Evolutionary conservation across 2,113 vertebrate species (phyloP).

Genomic region (Brevimyrus niger): DNA sequence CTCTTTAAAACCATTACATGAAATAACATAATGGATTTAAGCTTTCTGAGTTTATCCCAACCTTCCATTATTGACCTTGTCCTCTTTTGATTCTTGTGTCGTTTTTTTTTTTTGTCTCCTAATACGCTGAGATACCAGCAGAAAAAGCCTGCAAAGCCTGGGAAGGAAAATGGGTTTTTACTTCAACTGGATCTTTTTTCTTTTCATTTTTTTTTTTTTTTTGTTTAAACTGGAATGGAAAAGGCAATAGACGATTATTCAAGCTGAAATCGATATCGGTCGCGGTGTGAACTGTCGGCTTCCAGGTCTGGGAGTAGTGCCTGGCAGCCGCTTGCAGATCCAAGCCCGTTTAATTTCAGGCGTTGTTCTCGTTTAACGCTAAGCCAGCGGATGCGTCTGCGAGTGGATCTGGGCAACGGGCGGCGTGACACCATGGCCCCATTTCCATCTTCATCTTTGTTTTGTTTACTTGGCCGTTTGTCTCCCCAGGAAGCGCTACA

Average conservation of each 20-base stretch:
- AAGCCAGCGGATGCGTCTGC: neutral
- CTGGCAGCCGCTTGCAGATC: neutral
- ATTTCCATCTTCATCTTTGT: neutral
- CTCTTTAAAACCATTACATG: slow-evolving; percentile 4
- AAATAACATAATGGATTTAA: slow-evolving; percentile 9
- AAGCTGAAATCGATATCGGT: neutral
- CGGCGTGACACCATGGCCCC: neutral
- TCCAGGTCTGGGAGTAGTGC: neutral
- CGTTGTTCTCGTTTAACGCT: neutral
- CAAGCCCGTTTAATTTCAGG: neutral
- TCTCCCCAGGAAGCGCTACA: neutral
- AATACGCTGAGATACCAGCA: neutral
- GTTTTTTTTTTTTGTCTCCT: neutral
- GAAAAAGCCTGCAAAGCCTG: neutral
- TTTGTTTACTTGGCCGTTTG: neutral
- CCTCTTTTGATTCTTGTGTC: neutral
- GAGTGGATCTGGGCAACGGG: neutral
- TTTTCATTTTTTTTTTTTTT: neutral
- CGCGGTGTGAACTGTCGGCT: neutral
- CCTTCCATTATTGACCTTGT: neutral
- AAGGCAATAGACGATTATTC: neutral
- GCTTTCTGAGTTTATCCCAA: neutral
- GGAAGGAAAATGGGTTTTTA: neutral
- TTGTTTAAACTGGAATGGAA: slow-evolving; percentile 5
- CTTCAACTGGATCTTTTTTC: neutral